These are phyloP conservation scores for Regulus satrapa DNA, from an alignment of 2,113 vertebrate species.

Conservation along the genomic window DNA sequence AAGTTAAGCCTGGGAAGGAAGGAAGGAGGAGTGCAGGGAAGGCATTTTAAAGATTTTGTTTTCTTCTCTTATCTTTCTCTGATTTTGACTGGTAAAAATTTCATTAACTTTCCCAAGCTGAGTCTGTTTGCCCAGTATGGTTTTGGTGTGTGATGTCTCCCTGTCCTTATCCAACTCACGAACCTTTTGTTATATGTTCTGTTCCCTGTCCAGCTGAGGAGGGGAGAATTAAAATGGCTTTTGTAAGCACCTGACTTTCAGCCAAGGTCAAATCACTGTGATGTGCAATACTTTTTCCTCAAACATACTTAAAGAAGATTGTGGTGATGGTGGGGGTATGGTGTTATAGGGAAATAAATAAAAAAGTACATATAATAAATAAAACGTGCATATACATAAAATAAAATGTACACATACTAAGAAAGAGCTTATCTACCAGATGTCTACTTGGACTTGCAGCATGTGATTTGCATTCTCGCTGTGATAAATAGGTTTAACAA, in stretches of 20 bases:
- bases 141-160: background rate
- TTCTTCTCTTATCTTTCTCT: background rate
- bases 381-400: too few relatives aligned
- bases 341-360: background rate
- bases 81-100: background rate
- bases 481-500: background rate
- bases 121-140: background rate
- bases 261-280: background rate
- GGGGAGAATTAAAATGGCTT: background rate
- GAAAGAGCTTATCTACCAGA: background rate
- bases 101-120: background rate
- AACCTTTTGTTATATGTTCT: background rate
- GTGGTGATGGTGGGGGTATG: accelerated
- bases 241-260: background rate
- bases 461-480: background rate
- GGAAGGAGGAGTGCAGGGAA: background rate
- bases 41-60: background rate
- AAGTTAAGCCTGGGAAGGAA: background rate
- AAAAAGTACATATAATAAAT: too few relatives aligned
- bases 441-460: background rate
- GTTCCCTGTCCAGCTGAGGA: background rate
- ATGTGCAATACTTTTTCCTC: background rate
- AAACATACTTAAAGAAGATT: background rate
- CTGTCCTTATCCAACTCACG: accelerated
- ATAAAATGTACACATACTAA: background rate